Conservation (phyloP, 2,888 invertebrate species). For the Melieria crassipennis region DNA sequence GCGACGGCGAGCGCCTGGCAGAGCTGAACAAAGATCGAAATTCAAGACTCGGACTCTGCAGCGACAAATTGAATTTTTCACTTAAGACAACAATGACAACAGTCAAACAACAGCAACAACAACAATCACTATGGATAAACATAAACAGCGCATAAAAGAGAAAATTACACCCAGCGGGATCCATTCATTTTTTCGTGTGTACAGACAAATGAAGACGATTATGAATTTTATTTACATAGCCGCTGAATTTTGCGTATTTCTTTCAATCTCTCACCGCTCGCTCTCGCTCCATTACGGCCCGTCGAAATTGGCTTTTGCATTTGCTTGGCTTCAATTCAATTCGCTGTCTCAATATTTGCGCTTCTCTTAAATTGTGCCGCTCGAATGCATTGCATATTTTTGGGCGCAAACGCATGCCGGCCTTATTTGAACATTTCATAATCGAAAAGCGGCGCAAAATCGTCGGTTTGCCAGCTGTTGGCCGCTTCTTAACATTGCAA, state of each 20-base stretch:
- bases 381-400: constrained; percentile 50
- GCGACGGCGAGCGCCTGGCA: too few species aligned
- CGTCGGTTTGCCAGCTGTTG: not conserved
- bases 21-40: too few species aligned
- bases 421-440: not conserved
- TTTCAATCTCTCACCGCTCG: not conserved
- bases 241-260: constrained; percentile 1
- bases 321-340: constrained; percentile 48
- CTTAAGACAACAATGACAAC: constrained; percentile 2
- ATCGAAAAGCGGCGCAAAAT: not conserved
- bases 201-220: constrained; percentile 21
- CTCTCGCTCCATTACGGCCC: not conserved
- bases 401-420: not conserved
- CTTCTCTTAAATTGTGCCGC: constrained; percentile 60
- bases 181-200: constrained; percentile 3
- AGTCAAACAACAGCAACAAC: too few species aligned
- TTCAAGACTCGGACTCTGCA: too few species aligned
- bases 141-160: too few species aligned
- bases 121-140: too few species aligned
- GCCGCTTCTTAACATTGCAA: constrained; percentile 13
- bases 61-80: constrained; percentile 30
- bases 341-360: constrained; percentile 60
- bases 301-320: not conserved
- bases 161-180: constrained; percentile 53
- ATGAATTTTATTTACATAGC: constrained; percentile 18